Evolutionary conservation across 2,888 invertebrate species (phyloP).

Genomic region (Cheilosia pagana): DNA sequence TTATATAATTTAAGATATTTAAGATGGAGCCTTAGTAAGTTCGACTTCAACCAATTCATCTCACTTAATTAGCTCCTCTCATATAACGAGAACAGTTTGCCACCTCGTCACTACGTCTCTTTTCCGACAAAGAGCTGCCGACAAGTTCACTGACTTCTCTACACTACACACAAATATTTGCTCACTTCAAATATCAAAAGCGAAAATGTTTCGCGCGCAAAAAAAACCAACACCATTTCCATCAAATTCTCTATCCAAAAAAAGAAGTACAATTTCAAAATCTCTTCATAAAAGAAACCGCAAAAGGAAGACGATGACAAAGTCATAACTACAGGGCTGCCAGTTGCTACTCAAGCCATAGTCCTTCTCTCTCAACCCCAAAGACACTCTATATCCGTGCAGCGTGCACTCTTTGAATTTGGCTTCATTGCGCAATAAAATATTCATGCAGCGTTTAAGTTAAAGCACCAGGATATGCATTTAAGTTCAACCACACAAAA

Average conservation of each 20-base stretch:
- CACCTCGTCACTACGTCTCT: too few relatives aligned
- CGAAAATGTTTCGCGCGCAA: not conserved
- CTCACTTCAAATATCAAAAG: not conserved
- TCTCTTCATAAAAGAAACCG: constrained; percentile 18
- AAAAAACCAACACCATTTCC: not conserved
- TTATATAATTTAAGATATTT: too few relatives aligned
- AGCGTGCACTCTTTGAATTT: constrained; percentile 33
- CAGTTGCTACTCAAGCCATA: not conserved
- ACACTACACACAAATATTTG: not conserved
- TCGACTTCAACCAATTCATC: too few relatives aligned
- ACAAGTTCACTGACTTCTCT: constrained; percentile 12
- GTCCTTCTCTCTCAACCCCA: not conserved
- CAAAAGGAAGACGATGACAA: constrained; percentile 44
- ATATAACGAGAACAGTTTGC: too few relatives aligned
- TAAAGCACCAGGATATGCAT: constrained; percentile 14
- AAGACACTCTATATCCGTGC: constrained; percentile 22
- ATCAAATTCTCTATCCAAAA: not conserved
- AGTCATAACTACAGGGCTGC: not conserved
- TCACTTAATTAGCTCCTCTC: too few relatives aligned
- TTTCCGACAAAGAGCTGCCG: not conserved
- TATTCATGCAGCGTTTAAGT: constrained; percentile 56
- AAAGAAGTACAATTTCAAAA: constrained; percentile 2
- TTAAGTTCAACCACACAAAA: constrained; percentile 18
- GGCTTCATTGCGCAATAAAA: constrained; percentile 42
- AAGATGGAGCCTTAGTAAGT: too few relatives aligned